Base-by-base conservation (phyloP, 92 coral and sea anemone genomes). In the Porites rus region DNA sequence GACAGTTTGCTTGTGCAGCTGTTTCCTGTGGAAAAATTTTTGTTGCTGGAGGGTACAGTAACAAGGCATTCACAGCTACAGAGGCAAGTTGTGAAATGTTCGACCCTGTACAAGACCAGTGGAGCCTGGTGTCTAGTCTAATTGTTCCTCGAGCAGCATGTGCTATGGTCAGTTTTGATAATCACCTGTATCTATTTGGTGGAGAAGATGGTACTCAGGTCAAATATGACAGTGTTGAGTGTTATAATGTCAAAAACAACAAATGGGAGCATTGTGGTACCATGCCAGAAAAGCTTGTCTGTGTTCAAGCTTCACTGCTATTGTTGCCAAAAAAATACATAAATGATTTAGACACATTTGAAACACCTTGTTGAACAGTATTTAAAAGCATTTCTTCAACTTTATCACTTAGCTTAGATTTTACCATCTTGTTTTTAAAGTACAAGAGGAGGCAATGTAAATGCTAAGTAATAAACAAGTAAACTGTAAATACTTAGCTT, bases 61-160 rank as follows among this genome's bases (percentile, higher is more conserved):
- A 75, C 58, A 78, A 52, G 9, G 74, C 21, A 25, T 51, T 6
- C n/a, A 84, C 62, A 80, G 79, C 89, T 12, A 84, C 91, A 17
- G 90, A 86, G 62, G 84, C 90, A 73, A 92, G 92, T 52, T 94
- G 97, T 84, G 95, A 92, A 65, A 75, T 92, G 22, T 92, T 88
- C 46, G 91, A 87, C 72, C 90, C 93, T 43, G 77, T 71, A n/a
- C 61, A 75, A 4, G 83, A 88, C 78, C 88, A 84, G 54, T 94
- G 97, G 97, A 90, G 84, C 66, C 76, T 85, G 20, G 79, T 92
- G 76, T 84, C 94, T 12, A 93, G 90, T 56, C 75, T 86, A n/a
- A 60, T 86, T 25, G 88, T 92, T 59, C 92, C 91, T 58, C 90
- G 98, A n/a, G 94, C 94, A 8, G 94, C 94, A 51, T 93, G 92